These are phyloP conservation scores for Acleris cristana DNA, from an alignment of 2,888 invertebrate genomes.

Conservation along the genomic window DNA sequence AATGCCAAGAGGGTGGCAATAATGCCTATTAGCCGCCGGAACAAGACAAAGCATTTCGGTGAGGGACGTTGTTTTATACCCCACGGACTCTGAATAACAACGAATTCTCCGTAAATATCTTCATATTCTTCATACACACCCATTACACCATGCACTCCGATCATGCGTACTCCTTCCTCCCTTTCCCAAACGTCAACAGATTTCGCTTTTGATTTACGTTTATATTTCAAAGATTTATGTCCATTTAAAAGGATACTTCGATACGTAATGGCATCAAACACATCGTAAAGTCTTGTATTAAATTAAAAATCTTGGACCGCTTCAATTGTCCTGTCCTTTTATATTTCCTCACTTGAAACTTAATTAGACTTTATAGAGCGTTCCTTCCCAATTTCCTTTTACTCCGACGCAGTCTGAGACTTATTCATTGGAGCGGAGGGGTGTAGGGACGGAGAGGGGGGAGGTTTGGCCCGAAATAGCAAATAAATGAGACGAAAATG, in stretches of 20 bases:
- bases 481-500: conserved; percentile 85
- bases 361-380: conserved; percentile 84
- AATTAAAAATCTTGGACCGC: conserved; percentile 44
- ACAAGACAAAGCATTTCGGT: conserved; percentile 72
- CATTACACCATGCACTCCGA: conserved; percentile 75
- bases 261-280: conserved; percentile 17
- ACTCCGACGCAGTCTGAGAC: conserved; percentile 78
- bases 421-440: conserved; percentile 77
- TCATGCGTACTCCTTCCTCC: conserved; percentile 75
- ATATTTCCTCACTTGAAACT: conserved; percentile 80
- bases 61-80: conserved; percentile 80
- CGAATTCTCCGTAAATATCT: conserved; percentile 76
- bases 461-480: conserved; percentile 78
- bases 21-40: conserved; percentile 66
- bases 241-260: conserved; percentile 64
- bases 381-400: conserved; percentile 82
- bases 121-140: conserved; percentile 79
- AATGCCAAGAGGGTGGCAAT: conserved; percentile 75
- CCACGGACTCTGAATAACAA: conserved; percentile 77
- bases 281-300: conserved; percentile 31
- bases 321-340: conserved; percentile 70
- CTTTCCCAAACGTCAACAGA: conserved; percentile 60
- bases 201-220: conserved; percentile 69
- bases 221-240: conserved; percentile 63
- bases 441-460: conserved; percentile 50